Base-by-base conservation (phyloP, 2,888 invertebrate genomes). In the Apotomis betuletana region DNA sequence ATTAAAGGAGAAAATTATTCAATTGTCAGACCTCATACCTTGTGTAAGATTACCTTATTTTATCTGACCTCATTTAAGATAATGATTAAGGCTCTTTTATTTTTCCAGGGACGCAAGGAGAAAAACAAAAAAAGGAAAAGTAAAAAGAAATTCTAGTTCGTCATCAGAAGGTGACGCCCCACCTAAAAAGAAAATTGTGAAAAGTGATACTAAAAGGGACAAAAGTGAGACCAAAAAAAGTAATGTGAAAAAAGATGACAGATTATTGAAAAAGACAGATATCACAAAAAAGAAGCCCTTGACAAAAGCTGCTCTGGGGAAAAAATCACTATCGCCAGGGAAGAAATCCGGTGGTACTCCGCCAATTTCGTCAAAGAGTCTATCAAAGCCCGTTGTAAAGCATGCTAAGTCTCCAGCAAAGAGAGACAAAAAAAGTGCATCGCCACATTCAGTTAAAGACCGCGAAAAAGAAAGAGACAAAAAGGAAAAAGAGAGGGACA, bases 141-240 rank as follows among this genome's bases (percentile, higher is more conserved):
- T 93, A 55, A 94, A 94, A 83, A 89, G 95, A 51, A 94, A 94
- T 80, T 95, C 95, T 0, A 95, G 94, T 80, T 94, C 94, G 13
- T 95, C 96, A 9, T 96, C 96, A 4, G 96, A 96, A 75, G 94
- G 94, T 69, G 95, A 95, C 77, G 91, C 93, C 55, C 90, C 90
- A 70, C 78, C 90, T 44, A 94, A 93, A 82, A 94, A 94, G 80
- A 95, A 94, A 81, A 92, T 94, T 76, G 78, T 90, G 36, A 94
- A 93, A 89, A 82, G 73, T 77, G 92, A 92, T 51, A 68, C 85
- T 15, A 93, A 93, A 84, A 85, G 88, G 76, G 92, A 91, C 74
- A 92, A 91, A 84, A 87, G 80, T 84, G 89, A 87, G 73, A 80
- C 85, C 55, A 94, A 94, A 80, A 94, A 94, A 81, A 74, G 81